phyloP scores from a whole-genome alignment of 2,113 vertebrate genomes.

The Pristiophorus japonicus region DNA sequence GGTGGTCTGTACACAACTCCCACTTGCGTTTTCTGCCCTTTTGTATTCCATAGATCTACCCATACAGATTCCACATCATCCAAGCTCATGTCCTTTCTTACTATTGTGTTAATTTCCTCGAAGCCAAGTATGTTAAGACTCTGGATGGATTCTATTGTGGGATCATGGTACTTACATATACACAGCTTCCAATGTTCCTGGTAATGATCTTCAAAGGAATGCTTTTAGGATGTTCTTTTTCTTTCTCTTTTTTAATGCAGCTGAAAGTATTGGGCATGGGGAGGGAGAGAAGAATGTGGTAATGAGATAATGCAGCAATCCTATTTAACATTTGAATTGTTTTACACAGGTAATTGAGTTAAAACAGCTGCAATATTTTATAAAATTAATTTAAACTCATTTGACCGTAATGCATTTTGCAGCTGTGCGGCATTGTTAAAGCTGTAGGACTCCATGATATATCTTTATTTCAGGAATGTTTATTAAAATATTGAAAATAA shows the following conservation, averaged over 20 bases:
- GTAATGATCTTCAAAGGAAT: constrained; percentile 87
- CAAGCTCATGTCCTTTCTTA: no score
- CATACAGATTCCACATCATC: no score
- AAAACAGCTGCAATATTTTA: neutral
- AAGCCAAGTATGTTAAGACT: neutral
- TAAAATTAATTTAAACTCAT: neutral
- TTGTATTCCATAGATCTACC: no score
- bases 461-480: neutral
- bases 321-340: neutral
- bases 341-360: neutral
- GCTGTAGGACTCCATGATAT: neutral
- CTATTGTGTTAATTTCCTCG: no score
- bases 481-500: neutral
- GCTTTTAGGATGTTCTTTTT: constrained; percentile 80
- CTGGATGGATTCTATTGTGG: neutral
- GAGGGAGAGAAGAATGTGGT: neutral
- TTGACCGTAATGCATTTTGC: neutral
- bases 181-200: constrained; percentile 81
- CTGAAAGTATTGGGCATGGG: constrained; percentile 53
- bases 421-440: neutral
- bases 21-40: no score
- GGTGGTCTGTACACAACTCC: no score
- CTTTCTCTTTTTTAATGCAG: constrained; percentile 81
- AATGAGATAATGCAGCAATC: neutral
- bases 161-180: constrained; percentile 68